Evolutionary conservation across 2,888 invertebrate genomes (phyloP), one percentile per base, ranked within the genome.

Genomic region (Meteorus cinctellus): DNA sequence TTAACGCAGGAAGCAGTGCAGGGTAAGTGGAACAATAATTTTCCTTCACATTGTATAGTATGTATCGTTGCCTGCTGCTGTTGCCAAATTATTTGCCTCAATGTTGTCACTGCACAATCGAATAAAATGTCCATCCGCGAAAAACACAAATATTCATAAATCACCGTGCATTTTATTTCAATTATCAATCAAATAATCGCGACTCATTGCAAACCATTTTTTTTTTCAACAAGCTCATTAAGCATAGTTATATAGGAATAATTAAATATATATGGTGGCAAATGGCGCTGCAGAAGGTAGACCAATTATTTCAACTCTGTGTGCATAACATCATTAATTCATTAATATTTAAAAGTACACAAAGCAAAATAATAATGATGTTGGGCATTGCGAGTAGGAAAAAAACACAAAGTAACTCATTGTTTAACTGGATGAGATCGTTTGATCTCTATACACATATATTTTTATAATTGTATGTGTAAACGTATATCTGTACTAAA

Each of bases 1-100:
- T 81, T 86, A 82, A 80, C 89, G 65, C 90, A 90, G 81, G 90
- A 90, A 78, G 85, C 89, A 81, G 85, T 86, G 75, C 90, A 90
- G 87, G 90, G 90, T 90, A 84, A 90, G 90, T 89, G 76, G 72
- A 41, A n/a, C 68, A 29, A 36, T 70, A 77, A 70, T 72, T 31
- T 68, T 74, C 41, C 75, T 63, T 65, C 16, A 59, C 41, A 59
- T 75, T 77, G 19, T 74, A 73, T 77, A 80, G 79, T 77, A 77
- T 79, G 79, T 70, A 68, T 75, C 70, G 63, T 73, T 79, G 81
- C 79, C 81, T 82, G 82, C 81, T 83, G 81, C 81, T 78, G 81
- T 63, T 77, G 82, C 79, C 81, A 67, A 72, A 59, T 34, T 66
- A 16, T 66, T 66, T 66, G 65, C 65, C 66, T 66, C 19, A 51